Base-by-base conservation (phyloP, 1,140 invertebrate species). In the Carposina sasakii region DNA sequence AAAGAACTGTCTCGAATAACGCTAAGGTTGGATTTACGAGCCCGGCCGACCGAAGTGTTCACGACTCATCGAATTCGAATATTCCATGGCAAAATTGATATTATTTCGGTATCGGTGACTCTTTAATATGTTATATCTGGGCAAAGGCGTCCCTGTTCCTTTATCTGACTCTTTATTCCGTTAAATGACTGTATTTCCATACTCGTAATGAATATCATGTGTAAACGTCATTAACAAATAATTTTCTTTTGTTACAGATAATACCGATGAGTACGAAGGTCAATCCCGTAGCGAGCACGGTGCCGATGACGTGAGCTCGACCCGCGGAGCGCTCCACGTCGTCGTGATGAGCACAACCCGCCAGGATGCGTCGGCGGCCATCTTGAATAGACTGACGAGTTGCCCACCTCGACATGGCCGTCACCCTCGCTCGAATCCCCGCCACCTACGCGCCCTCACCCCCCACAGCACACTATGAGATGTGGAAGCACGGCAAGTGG, bases 401-500 rank as follows among this genome's bases (percentile, higher is more conserved):
- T 71, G 63, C 67, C 71, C 76, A 63, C 67, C 76, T 65, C 79
- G 69, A 75, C 66, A 85, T 86, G 81, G 83, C 79, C 76, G 73
- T 72, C 70, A 68, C 46, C 53, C 55, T 61, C 63, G 60, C 63
- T 56, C 55, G 51, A 67, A 60, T 51, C 60, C 61, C 44, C 22
- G 67, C 61, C 47, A 67, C 73, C 68, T 66, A 63, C 54, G 55
- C 71, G 67, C 74, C 67, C 61, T 55, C 63, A 45, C 63, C 52
- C 39, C 60, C 50, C 33, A 60, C 63, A 48, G 71, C 62, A 34
- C 67, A 71, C 71, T 83, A 85, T 77, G 82, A 85, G 63, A 85
- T 84, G 79, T 86, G 84, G 84, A 86, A 85, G 69, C 84, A 86
- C 76, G 73, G 81, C 64, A 86, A 85, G 76, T 86, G 82, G 82